Base-by-base conservation (phyloP, 2,797 vertebrate species). In the Selene dorsalis region DNA sequence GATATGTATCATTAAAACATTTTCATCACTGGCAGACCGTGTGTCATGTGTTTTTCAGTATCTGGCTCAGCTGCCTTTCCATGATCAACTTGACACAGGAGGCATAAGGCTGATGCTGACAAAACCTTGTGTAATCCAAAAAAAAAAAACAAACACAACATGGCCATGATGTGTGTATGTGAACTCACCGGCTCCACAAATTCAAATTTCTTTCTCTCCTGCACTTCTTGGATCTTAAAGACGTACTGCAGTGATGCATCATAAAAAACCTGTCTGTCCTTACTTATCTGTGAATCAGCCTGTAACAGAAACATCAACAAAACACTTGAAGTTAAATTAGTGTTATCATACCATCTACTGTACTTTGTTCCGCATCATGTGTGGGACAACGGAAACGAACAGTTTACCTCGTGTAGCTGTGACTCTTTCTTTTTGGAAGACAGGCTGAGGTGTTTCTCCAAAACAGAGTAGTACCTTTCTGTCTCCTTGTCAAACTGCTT, bases 401-500 rank as follows among this genome's bases (percentile, higher is more conserved):
- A 18, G 43, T 93, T 95, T 94, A 99, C 98, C 93, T 99, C 98
- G 76, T 97, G 96, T 65, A 99, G 95, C 89, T 97, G 96, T 14
- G 97, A 92, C 79, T 99, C 98, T 89, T 99, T 99, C 92, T 99
- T 99, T 93, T 96, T 98, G 60, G 98, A 97, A 50, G 98, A 99
- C 83, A 99, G 91, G 93, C 96, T 97, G 92, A 99, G 95, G 91
- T 99, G 97, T 91, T 99, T 99, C 84, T 99, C 98, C 89, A 99
- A 91, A 80, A 97, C 95, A 43, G 97, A 98, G 91, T 98, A 98
- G 84, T 99, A 99, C 90, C 97, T 97, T 88, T 99, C 98, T 63
- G 97, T 98, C 93, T 99, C 98, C 85, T 99, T 99, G 94, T 99
- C 97, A 95, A 99, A 99, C 89, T 99, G 98, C 94, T 99, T 99